Evolutionary conservation across 2,888 invertebrate species (phyloP).

Genomic region (Coremacera marginata): DNA sequence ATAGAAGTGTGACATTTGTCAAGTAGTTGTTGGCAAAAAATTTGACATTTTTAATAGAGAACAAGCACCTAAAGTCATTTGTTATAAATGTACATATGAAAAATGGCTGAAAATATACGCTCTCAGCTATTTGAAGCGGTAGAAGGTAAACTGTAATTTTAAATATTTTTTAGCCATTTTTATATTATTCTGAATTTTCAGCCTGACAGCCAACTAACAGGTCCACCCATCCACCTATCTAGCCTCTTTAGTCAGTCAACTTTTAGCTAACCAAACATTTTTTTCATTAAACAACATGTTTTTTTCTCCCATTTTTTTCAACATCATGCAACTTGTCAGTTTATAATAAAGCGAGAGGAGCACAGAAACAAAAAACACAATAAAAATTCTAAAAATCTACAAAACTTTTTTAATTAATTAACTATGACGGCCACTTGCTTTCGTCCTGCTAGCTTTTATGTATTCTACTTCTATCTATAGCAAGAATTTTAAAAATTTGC

Average conservation of each 20-base stretch:
- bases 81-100: constrained; percentile 7
- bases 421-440: constrained; percentile 16
- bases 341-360: background rate
- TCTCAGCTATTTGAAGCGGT: background rate
- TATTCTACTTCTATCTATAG: background rate
- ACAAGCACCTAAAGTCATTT: constrained; percentile 9
- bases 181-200: constrained; percentile 2
- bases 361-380: background rate
- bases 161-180: constrained; percentile 11
- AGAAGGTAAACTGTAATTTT: constrained; percentile 8
- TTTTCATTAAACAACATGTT: background rate
- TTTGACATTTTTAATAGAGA: background rate
- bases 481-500: constrained; percentile 30
- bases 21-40: background rate
- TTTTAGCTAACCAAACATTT: constrained; percentile 3
- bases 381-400: constrained; percentile 22
- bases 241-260: background rate
- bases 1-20: background rate
- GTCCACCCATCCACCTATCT: background rate
- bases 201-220: background rate
- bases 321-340: background rate
- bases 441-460: background rate
- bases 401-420: constrained; percentile 38
- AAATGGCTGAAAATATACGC: background rate
- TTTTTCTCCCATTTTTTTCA: background rate